These are phyloP conservation scores for Allolobophora icterica DNA, from an alignment of 2,888 invertebrate species.

Conservation along the genomic window DNA sequence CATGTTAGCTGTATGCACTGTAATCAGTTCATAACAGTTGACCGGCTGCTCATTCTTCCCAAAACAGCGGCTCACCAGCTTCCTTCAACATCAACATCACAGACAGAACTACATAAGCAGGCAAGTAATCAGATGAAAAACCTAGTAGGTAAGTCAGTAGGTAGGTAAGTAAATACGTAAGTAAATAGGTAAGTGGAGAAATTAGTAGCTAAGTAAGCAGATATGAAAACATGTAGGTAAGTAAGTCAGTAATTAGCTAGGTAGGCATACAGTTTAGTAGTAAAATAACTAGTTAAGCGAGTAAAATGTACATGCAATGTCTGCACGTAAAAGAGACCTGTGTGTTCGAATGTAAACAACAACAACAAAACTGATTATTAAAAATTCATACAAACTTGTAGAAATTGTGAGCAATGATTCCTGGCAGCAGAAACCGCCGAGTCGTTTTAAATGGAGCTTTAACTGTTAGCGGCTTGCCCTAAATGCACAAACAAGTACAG, in stretches of 20 bases:
- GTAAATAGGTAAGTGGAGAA: background rate
- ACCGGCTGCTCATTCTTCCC: background rate
- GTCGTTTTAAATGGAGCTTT: background rate
- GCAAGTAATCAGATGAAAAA: background rate
- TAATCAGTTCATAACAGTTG: constrained; percentile 18
- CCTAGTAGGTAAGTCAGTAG: background rate
- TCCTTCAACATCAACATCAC: background rate
- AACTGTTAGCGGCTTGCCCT: background rate
- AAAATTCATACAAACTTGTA: background rate
- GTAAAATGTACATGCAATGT: too few relatives aligned
- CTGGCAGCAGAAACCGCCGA: background rate
- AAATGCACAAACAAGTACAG: background rate
- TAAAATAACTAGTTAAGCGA: too few relatives aligned
- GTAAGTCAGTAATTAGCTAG: too few relatives aligned
- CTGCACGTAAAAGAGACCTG: background rate
- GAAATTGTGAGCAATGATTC: constrained; percentile 21
- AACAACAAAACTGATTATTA: background rate
- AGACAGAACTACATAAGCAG: background rate
- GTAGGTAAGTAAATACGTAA: too few relatives aligned
- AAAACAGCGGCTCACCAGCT: background rate
- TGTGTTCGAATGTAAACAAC: background rate
- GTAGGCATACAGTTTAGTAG: too few relatives aligned
- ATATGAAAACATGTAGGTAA: too few relatives aligned
- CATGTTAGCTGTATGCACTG: constrained; percentile 15
- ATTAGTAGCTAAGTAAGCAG: background rate